These are phyloP conservation scores for Pionites leucogaster DNA, from an alignment of 2,113 vertebrate genomes.

Conservation along the genomic window DNA sequence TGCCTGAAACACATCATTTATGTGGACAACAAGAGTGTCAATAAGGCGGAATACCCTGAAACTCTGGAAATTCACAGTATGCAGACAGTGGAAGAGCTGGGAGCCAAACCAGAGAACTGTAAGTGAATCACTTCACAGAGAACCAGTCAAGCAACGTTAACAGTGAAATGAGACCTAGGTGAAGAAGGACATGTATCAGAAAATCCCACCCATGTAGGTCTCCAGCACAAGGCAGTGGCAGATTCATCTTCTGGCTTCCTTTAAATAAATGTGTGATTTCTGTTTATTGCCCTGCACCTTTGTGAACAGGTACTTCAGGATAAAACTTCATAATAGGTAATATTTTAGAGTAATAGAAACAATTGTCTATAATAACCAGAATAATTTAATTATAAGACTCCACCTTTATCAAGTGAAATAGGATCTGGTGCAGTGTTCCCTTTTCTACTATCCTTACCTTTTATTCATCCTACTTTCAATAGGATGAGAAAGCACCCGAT, in stretches of 20 bases:
- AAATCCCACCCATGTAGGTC: not conserved
- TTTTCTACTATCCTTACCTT: not conserved
- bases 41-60: slow-evolving; percentile 83
- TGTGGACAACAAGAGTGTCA: slow-evolving; percentile 85
- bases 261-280: not conserved
- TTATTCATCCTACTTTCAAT: not conserved
- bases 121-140: slow-evolving; percentile 63
- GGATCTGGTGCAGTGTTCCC: not conserved
- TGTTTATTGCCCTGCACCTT: not conserved
- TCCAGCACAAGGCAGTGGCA: not conserved
- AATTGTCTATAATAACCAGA: not conserved
- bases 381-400: not conserved
- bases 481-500: not conserved
- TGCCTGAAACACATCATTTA: slow-evolving; percentile 91
- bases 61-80: slow-evolving; percentile 87
- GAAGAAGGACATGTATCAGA: not conserved
- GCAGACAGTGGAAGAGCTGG: slow-evolving; percentile 87
- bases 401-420: not conserved
- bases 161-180: not conserved
- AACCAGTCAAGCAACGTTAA: not conserved
- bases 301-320: not conserved
- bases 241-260: not conserved
- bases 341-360: not conserved
- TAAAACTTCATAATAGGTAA: not conserved
- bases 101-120: slow-evolving; percentile 90